Percentiles rank a stretch among this genome's conserved stretches.
These are phyloP conservation scores for Eumerus sabulonum DNA, from an alignment of 2,888 invertebrate species.

Conservation along the genomic window DNA sequence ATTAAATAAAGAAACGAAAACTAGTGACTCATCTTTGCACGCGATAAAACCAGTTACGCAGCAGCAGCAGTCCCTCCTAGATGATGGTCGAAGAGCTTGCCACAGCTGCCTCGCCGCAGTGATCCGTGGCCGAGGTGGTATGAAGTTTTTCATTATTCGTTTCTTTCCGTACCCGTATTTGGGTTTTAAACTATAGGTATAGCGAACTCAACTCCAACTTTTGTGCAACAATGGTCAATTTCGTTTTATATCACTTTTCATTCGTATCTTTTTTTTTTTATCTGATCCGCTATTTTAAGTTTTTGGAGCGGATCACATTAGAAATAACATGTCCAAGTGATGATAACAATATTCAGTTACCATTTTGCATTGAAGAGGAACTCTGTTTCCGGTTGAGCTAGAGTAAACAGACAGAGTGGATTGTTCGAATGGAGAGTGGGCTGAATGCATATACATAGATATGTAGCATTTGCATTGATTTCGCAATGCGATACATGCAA, in stretches of 20 bases:
- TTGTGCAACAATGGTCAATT: constrained; percentile 65
- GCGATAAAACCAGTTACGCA: constrained; percentile 64
- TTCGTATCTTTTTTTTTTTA: constrained; percentile 23
- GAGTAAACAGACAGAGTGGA: constrained; percentile 27
- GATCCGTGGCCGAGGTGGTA: constrained; percentile 54
- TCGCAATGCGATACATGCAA: constrained; percentile 30
- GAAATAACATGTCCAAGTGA: constrained; percentile 19
- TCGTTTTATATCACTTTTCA: constrained; percentile 31
- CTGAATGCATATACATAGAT: constrained; percentile 28
- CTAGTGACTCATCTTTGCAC: constrained; percentile 64
- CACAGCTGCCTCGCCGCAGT: constrained; percentile 33
- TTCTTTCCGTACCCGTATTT: no score
- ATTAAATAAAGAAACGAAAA: constrained; percentile 19
- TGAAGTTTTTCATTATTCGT: constrained; percentile 29
- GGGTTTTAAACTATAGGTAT: not conserved
- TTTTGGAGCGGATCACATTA: constrained; percentile 60
- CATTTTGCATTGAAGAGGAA: constrained; percentile 44
- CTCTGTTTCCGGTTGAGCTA: constrained; percentile 40
- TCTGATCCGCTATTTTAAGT: constrained; percentile 41
- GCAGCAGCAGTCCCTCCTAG: constrained; percentile 26
- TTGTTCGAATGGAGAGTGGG: constrained; percentile 8
- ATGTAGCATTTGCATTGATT: constrained; percentile 31
- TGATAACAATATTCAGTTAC: constrained; percentile 45
- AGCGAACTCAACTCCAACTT: constrained; percentile 49
- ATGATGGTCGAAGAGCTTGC: constrained; percentile 12